Evolutionary conservation across 2,888 invertebrate genomes (phyloP).

Genomic region (Hirtodrosophila alboralis): DNA sequence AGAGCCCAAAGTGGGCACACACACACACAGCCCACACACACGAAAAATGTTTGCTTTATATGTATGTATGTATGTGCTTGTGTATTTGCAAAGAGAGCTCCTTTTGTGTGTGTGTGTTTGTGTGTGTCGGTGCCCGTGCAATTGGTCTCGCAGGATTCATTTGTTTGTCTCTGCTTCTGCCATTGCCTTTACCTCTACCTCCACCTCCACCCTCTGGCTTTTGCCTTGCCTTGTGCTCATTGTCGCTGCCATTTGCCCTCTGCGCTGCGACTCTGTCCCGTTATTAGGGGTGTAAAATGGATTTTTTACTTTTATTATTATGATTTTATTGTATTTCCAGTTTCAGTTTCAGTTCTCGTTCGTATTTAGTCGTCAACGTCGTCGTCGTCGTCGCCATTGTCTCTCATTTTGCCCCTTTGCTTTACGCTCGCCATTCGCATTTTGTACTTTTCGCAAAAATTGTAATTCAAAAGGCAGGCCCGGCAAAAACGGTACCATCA

Average conservation of each 20-base stretch:
- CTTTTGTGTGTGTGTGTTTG: conserved; percentile 20
- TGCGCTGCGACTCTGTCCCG: conserved; percentile 28
- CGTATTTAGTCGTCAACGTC: conserved; percentile 43
- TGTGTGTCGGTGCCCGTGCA: conserved; percentile 49
- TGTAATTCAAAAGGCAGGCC: conserved; percentile 62
- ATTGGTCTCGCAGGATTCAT: conserved; percentile 80
- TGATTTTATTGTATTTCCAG: conserved; percentile 79
- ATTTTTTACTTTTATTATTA: conserved; percentile 80
- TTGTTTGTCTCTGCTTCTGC: conserved; percentile 56
- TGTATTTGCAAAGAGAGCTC: conserved; percentile 34
- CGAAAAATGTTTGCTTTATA: conserved; percentile 6
- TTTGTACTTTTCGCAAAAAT: conserved; percentile 67
- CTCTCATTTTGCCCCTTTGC: conserved; percentile 60
- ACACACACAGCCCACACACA: conserved; percentile 21
- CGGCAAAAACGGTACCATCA: conserved; percentile 15
- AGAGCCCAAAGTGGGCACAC: background rate
- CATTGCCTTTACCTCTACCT: conserved; percentile 45
- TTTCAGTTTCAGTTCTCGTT: conserved; percentile 52
- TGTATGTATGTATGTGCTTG: conserved; percentile 5
- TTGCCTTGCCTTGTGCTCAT: conserved; percentile 31
- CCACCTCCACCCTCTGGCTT: conserved; percentile 8
- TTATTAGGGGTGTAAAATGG: conserved; percentile 81
- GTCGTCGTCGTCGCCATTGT: conserved; percentile 42
- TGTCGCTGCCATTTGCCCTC: conserved; percentile 54
- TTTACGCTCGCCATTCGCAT: conserved; percentile 72